Conservation (phyloP, 2,113 vertebrate species). For the Sialia sialis region DNA sequence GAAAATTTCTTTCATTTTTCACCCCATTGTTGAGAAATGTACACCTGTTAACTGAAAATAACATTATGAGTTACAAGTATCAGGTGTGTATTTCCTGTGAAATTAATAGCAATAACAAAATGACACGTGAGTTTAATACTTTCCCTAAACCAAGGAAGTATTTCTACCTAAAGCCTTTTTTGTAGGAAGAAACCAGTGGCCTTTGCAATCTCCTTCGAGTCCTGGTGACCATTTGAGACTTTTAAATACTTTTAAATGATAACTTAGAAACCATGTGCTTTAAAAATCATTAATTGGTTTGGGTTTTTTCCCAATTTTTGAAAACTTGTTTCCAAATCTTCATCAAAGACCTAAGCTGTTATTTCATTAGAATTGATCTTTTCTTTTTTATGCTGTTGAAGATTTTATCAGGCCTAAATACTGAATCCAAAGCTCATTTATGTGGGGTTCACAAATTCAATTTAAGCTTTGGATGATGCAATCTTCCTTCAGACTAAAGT, state of each 20-base stretch:
- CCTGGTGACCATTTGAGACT: background rate
- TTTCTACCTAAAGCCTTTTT: background rate
- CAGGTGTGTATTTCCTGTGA: background rate
- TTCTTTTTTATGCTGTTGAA: background rate
- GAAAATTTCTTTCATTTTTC: background rate
- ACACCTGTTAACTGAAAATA: background rate
- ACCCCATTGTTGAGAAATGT: background rate
- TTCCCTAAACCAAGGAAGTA: background rate
- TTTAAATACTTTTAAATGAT: background rate
- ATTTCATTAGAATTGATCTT: background rate
- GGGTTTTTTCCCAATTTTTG: background rate
- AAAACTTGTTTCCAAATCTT: background rate
- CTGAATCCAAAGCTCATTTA: background rate
- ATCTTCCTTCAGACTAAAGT: background rate
- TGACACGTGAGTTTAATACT: fast-evolving
- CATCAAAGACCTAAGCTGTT: background rate
- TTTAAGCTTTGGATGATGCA: background rate
- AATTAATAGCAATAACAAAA: background rate
- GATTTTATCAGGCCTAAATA: background rate
- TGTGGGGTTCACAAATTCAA: background rate
- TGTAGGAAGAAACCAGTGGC: background rate
- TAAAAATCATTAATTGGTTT: background rate
- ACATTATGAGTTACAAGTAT: background rate
- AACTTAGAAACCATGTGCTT: background rate
- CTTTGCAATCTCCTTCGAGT: background rate